A percentile compares a stretch with the other conserved stretches of the same genome.
Evolutionary conservation across 2,797 vertebrate species (phyloP).

Genomic region (Arrhamphus sclerolepis): DNA sequence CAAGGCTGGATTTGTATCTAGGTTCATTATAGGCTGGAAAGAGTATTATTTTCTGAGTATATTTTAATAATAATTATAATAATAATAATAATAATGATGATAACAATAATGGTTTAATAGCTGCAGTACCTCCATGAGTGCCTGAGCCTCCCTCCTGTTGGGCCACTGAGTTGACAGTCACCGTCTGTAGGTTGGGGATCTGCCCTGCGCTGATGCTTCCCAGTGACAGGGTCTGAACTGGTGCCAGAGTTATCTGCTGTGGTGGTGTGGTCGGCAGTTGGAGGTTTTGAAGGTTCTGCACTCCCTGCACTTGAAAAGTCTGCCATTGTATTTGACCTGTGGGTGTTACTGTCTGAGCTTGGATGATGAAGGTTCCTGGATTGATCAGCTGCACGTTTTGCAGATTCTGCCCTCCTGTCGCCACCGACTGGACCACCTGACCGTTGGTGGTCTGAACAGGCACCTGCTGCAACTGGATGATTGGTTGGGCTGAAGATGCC

Average conservation of each 20-base stretch:
- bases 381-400: constrained; percentile 98
- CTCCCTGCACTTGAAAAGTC: constrained; percentile 99
- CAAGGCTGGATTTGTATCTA: no score
- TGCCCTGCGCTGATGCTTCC: constrained; percentile 93
- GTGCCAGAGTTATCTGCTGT: constrained; percentile 97
- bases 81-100: no score
- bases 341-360: constrained; percentile 97
- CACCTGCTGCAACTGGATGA: constrained; percentile 94
- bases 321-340: constrained; percentile 99
- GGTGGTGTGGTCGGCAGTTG: constrained; percentile 94
- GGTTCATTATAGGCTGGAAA: no score
- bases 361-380: constrained; percentile 98
- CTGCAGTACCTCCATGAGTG: constrained; percentile 87
- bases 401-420: constrained; percentile 85
- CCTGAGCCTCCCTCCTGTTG: constrained; percentile 90
- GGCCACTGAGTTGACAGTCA: constrained; percentile 94
- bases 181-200: constrained; percentile 98
- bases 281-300: constrained; percentile 98
- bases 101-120: background rate
- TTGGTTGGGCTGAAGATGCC: constrained; percentile 89
- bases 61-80: no score
- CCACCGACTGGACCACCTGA: constrained; percentile 91
- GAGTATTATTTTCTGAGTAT: no score
- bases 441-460: constrained; percentile 89
- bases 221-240: constrained; percentile 95